Conservation (phyloP, 2,797 vertebrate genomes). For the Falco berigora region DNA sequence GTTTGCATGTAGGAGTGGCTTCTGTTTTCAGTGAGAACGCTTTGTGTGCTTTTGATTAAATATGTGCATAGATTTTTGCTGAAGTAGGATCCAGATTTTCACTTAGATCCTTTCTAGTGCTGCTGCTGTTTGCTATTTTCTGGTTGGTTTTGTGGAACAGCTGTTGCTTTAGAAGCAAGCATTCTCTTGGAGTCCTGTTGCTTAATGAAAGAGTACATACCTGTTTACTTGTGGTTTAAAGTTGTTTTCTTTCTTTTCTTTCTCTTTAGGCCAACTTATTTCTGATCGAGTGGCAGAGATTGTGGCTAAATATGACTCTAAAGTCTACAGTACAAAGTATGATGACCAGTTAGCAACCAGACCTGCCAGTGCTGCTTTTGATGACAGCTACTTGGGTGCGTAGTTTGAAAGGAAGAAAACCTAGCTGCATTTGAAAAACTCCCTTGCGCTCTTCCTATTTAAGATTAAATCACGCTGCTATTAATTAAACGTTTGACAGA, state of each 20-base stretch:
- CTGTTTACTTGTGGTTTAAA: not conserved
- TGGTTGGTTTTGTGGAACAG: fast-evolving
- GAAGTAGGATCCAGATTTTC: not conserved
- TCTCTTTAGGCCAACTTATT: slow-evolving; percentile 85
- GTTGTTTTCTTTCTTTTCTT: not conserved
- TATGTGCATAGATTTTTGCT: not conserved
- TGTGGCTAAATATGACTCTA: slow-evolving; percentile 69
- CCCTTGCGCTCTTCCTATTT: not conserved
- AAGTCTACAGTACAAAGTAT: slow-evolving; percentile 74
- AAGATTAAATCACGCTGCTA: not conserved
- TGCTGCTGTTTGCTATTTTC: not conserved
- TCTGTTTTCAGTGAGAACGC: not conserved
- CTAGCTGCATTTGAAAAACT: not conserved
- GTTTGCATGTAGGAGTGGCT: not conserved
- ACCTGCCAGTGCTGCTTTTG: slow-evolving; percentile 83
- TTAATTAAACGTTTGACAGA: not conserved
- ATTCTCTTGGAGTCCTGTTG: not conserved
- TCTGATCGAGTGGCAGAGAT: slow-evolving; percentile 89
- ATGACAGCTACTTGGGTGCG: slow-evolving; percentile 95
- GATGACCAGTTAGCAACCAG: slow-evolving; percentile 82
- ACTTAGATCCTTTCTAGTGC: not conserved
- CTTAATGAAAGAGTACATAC: not conserved
- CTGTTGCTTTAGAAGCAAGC: not conserved
- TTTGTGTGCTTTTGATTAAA: not conserved
- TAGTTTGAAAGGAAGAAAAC: not conserved